Evolutionary conservation across 2,797 vertebrate species (phyloP).

Genomic region (Takifugu ocellatus): DNA sequence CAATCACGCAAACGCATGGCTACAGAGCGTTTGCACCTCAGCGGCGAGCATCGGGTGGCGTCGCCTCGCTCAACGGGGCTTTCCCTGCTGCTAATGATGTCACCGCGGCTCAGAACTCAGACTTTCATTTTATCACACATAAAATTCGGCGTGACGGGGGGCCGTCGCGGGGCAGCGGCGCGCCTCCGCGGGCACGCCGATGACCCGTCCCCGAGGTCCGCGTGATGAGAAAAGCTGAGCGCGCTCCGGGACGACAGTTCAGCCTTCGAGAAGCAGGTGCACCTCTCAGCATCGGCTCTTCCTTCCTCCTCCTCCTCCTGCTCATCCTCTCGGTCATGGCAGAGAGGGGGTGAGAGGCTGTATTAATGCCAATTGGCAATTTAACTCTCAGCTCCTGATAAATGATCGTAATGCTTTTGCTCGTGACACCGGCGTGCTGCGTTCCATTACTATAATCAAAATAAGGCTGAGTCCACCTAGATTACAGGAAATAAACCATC

Average conservation of each 20-base stretch:
- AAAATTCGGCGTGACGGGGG: no score
- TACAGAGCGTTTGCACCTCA: conserved; percentile 31
- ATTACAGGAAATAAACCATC: neutral
- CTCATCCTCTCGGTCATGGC: conserved; percentile 10
- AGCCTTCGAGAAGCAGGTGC: conserved; percentile 47
- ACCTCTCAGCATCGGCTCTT: conserved; percentile 42
- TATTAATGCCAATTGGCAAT: conserved; percentile 28
- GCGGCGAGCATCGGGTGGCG: conserved; percentile 50
- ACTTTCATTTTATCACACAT: no score
- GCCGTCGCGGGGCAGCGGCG: neutral
- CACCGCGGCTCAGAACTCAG: conserved; percentile 14
- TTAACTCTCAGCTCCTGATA: conserved; percentile 8
- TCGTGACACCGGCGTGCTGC: no score
- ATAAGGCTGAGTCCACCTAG: neutral
- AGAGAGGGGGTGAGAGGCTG: conserved; percentile 17
- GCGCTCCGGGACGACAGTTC: conserved; percentile 33
- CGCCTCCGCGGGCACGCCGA: neutral
- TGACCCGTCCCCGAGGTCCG: neutral
- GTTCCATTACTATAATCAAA: no score
- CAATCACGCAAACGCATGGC: conserved; percentile 9
- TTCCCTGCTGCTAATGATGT: conserved; percentile 48
- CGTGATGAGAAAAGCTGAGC: conserved; percentile 10
- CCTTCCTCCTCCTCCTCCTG: conserved; percentile 13
- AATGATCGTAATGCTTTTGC: neutral
- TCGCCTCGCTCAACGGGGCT: conserved; percentile 46